Base-by-base conservation (phyloP, 2,888 invertebrate genomes). In the Mythimna pallens region DNA sequence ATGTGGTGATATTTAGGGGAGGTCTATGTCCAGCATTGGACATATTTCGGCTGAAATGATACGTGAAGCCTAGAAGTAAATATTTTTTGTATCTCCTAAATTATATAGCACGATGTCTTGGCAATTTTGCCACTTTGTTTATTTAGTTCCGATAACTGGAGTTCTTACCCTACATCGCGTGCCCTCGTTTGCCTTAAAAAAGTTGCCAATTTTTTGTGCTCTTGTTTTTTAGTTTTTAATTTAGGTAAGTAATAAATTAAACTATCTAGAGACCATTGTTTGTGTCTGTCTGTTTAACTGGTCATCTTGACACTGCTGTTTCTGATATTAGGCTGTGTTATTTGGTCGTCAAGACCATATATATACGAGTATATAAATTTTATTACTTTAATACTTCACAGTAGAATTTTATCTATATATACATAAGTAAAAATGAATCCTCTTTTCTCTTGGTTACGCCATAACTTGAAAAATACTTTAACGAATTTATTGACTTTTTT, bases 231-330 rank as follows among this genome's bases (percentile, higher is more conserved):
- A n/a, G n/a, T 4, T 57, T 61, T 20, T 52, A 58, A 64, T 14
- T 55, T 69, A 50, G n/a, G n/a, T 52, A n/a, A 43, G 25, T 64
- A 67, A 80, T 61, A 57, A 47, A 59, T 65, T 43, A 5, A 73
- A 47, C 12, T 36, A 43, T 9, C 9, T 52, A 52, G 8, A 8
- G 50, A 52, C 20, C 6, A 52, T 52, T 52, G 50, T 54, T 54
- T 54, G 54, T 22, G 5, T 54, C 10, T 10, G 12, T 3, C 17
- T 30, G 17, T 47, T 47, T 47, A 20, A 17, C 47, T 1, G 47
- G 47, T 57, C 17, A 30, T 17, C 14, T 8, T 57, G 55, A 52
- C 25, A 7, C 2, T 25, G 3, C 17, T 30, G n/a, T 17, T 30
- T 57, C 57, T 17, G 57, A 30, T 30, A 22, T 12, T 12, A 22